Evolutionary conservation across 2,888 invertebrate species (phyloP).

Genomic region (Drosophila lutescens): DNA sequence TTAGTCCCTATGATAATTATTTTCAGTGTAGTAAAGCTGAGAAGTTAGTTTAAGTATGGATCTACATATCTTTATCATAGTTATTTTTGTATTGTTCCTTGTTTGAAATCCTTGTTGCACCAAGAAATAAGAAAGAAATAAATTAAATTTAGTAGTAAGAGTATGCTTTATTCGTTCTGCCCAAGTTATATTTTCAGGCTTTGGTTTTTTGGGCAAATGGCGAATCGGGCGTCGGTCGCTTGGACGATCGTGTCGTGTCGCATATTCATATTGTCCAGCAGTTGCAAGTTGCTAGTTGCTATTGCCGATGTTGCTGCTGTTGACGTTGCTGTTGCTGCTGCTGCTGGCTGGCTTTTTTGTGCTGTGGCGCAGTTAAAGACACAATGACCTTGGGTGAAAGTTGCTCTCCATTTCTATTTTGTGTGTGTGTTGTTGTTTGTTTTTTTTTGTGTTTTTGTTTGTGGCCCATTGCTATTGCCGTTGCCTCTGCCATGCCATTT

Average conservation of each 20-base stretch:
- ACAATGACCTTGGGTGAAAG: conserved; percentile 77
- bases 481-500: conserved; percentile 58
- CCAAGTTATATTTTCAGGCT: not conserved
- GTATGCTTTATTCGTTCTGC: not conserved
- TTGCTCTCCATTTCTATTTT: conserved; percentile 80
- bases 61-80: too few relatives aligned
- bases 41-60: too few relatives aligned
- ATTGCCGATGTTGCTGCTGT: conserved; percentile 23
- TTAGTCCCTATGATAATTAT: too few relatives aligned
- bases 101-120: too few relatives aligned
- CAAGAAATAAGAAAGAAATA: too few relatives aligned
- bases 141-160: too few relatives aligned
- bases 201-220: conserved; percentile 34
- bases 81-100: too few relatives aligned
- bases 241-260: conserved; percentile 44
- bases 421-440: conserved; percentile 28
- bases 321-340: conserved; percentile 29
- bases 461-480: conserved; percentile 32
- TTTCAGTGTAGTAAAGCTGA: too few relatives aligned
- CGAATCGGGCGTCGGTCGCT: conserved; percentile 45
- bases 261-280: conserved; percentile 62
- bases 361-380: conserved; percentile 70
- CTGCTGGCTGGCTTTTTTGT: conserved; percentile 44
- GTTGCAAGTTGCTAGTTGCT: conserved; percentile 37
- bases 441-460: conserved; percentile 1